Evolutionary conservation across 2,113 vertebrate genomes (phyloP).

Genomic region (Aphyosemion australe): DNA sequence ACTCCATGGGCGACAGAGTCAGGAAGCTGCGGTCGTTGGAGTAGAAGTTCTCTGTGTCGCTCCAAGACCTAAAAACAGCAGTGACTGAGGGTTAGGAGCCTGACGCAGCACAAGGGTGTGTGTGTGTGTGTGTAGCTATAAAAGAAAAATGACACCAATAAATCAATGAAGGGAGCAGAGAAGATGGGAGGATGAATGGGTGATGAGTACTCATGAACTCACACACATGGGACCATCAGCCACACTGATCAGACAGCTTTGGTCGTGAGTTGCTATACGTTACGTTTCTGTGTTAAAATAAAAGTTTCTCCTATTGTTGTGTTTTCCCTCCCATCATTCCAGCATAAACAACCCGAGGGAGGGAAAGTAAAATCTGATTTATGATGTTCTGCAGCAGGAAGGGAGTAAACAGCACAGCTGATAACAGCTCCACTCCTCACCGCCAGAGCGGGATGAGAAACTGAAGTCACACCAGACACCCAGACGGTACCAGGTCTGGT

Average conservation of each 20-base stretch:
- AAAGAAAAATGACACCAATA: background rate
- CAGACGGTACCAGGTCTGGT: no score
- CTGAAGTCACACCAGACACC: no score
- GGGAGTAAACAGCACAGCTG: no score
- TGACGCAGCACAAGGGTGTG: conserved; percentile 2
- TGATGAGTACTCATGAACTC: conserved; percentile 37
- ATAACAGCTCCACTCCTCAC: no score
- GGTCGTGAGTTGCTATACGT: no score
- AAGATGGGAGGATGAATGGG: conserved; percentile 27
- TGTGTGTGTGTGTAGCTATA: conserved; percentile 12
- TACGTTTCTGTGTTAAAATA: no score
- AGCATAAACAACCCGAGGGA: background rate
- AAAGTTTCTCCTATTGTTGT: no score
- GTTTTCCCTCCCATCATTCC: background rate
- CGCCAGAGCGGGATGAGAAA: no score
- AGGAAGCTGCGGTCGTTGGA: conserved; percentile 94
- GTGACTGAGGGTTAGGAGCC: conserved; percentile 60
- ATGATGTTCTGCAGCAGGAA: no score
- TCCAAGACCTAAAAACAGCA: conserved; percentile 94
- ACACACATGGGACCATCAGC: background rate
- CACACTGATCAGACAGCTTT: background rate
- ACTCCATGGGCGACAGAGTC: conserved; percentile 94
- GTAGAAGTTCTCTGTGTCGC: conserved; percentile 88
- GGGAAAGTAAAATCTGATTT: no score
- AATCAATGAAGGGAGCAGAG: conserved; percentile 23